phyloP scores from a whole-genome alignment of 92 coral and sea anemone species.

The Epizoanthus ramosus region DNA sequence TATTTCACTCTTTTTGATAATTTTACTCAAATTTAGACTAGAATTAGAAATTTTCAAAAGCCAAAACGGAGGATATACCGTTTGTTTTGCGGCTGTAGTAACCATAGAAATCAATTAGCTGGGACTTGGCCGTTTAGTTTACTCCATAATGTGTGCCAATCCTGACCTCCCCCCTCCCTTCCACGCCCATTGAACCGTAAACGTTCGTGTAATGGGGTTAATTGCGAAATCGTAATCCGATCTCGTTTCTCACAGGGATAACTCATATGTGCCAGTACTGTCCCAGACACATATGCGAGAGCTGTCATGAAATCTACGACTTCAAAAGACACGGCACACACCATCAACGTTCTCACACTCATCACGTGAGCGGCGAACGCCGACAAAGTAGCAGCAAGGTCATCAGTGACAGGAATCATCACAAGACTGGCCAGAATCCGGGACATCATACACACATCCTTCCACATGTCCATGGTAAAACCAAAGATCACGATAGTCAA shows the following conservation, averaged over 20 bases:
- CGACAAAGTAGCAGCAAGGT: constrained; percentile 5
- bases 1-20: too few species aligned
- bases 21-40: too few species aligned
- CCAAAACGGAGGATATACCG: too few species aligned
- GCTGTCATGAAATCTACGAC: constrained; percentile 26
- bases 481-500: not conserved
- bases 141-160: too few species aligned
- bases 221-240: too few species aligned
- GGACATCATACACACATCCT: not conserved
- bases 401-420: not conserved
- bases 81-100: too few species aligned
- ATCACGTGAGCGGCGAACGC: constrained; percentile 46
- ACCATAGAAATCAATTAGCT: too few species aligned
- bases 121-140: too few species aligned
- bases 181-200: too few species aligned
- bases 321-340: constrained; percentile 19
- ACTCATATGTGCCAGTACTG: constrained; percentile 38
- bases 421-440: not conserved
- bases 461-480: not conserved
- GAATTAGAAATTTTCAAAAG: too few species aligned
- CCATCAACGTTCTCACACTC: constrained; percentile 11
- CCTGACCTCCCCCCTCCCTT: too few species aligned
- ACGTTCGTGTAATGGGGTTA: too few species aligned
- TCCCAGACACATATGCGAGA: constrained; percentile 31
- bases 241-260: not conserved